Percentiles rank a stretch among this genome's conserved stretches.
phyloP scores from a whole-genome alignment of 2,113 vertebrate genomes.

The Prinia subflava region DNA sequence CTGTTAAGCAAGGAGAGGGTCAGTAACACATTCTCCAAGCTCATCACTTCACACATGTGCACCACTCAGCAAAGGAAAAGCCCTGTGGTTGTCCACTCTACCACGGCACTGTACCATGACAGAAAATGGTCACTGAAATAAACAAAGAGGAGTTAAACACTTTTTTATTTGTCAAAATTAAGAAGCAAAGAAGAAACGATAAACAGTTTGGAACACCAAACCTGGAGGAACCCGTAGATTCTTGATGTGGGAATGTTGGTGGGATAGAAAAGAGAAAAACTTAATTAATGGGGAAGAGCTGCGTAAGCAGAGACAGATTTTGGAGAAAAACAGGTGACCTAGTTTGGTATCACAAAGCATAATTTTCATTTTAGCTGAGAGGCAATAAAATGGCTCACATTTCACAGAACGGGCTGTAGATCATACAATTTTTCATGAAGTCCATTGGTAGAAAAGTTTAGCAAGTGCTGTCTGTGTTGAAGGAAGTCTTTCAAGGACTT shows the following conservation, averaged over 20 bases:
- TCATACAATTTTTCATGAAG: background rate
- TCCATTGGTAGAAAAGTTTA: background rate
- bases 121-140: background rate
- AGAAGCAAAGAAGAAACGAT: background rate
- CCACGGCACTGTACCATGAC: background rate
- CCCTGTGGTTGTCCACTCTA: accelerated
- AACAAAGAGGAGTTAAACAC: background rate
- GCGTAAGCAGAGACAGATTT: background rate
- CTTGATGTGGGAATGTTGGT: background rate
- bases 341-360: background rate
- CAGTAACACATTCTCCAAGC: accelerated
- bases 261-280: background rate
- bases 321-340: background rate
- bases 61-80: background rate
- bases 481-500: background rate
- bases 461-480: background rate
- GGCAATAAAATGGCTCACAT: background rate
- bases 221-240: background rate
- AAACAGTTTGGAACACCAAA: background rate
- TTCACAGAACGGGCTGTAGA: background rate
- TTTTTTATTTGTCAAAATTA: background rate
- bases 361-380: background rate
- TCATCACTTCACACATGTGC: accelerated
- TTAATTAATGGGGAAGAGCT: background rate
- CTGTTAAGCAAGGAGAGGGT: background rate